Conservation (phyloP, 1,140 invertebrate genomes). For the Lanistes nyassanus region DNA sequence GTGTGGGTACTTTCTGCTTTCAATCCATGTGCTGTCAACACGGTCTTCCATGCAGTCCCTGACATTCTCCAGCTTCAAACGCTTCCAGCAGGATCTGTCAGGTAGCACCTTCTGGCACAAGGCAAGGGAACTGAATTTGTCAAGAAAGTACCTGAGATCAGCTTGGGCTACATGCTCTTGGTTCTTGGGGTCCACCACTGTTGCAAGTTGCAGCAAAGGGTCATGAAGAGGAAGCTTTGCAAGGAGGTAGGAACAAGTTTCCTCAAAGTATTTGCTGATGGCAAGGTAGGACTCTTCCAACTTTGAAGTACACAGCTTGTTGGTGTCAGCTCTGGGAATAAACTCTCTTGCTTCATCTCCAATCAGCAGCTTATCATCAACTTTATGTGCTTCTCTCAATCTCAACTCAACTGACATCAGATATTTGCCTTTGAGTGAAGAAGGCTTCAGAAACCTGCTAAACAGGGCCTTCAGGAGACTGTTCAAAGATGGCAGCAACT, state of each 20-base stretch:
- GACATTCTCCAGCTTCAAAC: neutral
- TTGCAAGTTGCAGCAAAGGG: neutral
- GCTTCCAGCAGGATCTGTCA: neutral
- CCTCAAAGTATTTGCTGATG: neutral
- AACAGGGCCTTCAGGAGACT: neutral
- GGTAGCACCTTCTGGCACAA: neutral
- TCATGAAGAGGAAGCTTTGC: neutral
- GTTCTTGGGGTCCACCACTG: neutral
- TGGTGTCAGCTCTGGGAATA: neutral
- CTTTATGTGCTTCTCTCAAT: neutral
- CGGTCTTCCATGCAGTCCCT: neutral
- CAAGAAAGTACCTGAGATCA: neutral
- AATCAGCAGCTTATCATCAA: slow-evolving; percentile 1
- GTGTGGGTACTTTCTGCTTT: too few relatives aligned
- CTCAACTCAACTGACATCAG: neutral
- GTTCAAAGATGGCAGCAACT: neutral
- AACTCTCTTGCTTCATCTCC: neutral
- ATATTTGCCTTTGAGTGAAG: neutral
- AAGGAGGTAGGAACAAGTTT: neutral
- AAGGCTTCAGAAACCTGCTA: neutral
- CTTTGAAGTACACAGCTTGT: neutral
- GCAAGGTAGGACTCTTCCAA: neutral
- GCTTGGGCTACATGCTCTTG: too few relatives aligned
- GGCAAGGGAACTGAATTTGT: neutral
- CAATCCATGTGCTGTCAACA: neutral